Base-by-base conservation (phyloP, 2,888 invertebrate species). In the Mythimna vitellina region DNA sequence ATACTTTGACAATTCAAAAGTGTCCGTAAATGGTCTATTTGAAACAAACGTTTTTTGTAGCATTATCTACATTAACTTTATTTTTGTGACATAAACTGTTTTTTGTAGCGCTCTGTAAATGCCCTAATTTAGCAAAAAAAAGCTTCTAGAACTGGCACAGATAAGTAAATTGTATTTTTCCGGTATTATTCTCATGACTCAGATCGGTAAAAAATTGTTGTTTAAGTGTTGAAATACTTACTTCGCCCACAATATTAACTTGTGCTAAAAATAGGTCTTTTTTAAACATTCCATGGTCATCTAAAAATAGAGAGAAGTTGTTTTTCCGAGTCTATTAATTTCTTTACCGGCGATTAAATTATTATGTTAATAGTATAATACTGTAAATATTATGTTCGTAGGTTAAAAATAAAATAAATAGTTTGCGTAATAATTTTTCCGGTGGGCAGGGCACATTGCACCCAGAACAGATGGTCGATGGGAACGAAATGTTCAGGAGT, bases 271-370 rank as follows among this genome's bases (percentile, higher is more conserved):
- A 67, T 67, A 73, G 49, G 60, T 64, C 12, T 29, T 67, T 77
- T 69, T 77, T 51, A 35, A 57, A 73, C 56, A 64, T 62, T 74
- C 22, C 73, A 74, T 14, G 82, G 83, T 22, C 73, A 57, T 60
- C 29, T 74, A 77, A 67, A 83, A 67, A 83, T 83, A 83, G n/a
- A 10, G 1, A 9, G 7, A 4, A 20, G n/a, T 67, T 54, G 17
- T 54, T 63, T 65, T 61, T 49, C 46, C 53, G 56, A 38, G 9
- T n/a, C 14, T 51, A 57, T 64, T 76, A 51, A 53, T 61, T 56
- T 57, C 5, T 57, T 54, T 63, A 17, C 17, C 1, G 46, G 20
- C 29, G 12, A 35, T 42, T 0, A 9, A 29, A n/a, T 69, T 60
- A 22, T 60, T 14, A 46, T 46, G 17, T 46, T 46, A 17, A 46